Conservation (phyloP, 1,140 invertebrate genomes). For the Acyrthosiphon pisum region DNA sequence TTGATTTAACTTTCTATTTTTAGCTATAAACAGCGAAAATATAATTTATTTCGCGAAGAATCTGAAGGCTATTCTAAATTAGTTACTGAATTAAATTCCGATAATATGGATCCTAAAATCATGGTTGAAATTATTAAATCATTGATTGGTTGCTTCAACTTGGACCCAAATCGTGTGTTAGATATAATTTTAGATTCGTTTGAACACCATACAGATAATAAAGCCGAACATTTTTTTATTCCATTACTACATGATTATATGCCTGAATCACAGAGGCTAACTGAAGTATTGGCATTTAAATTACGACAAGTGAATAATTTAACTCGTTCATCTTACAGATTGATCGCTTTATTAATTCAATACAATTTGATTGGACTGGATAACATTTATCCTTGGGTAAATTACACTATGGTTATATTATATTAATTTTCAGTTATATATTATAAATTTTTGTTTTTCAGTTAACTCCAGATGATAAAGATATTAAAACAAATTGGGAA, state of each 20-base stretch:
- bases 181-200: conserved; percentile 97
- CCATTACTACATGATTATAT: conserved; percentile 85
- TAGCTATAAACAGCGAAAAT: conserved; percentile 99
- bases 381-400: conserved; percentile 91
- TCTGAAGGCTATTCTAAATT: conserved; percentile 99
- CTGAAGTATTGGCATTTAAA: conserved; percentile 95
- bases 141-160: conserved; percentile 97
- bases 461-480: conserved; percentile 83
- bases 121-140: conserved; percentile 85
- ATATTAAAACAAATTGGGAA: conserved; percentile 82
- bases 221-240: conserved; percentile 78
- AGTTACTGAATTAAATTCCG: conserved; percentile 89
- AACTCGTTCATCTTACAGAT: conserved; percentile 83
- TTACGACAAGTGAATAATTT: conserved; percentile 70
- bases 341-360: conserved; percentile 89
- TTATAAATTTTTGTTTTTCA: conserved; percentile 63
- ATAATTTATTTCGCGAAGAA: conserved; percentile 98
- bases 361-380: conserved; percentile 84
- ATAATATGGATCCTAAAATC: conserved; percentile 63
- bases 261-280: conserved; percentile 82
- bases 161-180: conserved; percentile 97
- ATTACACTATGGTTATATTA: conserved; percentile 60
- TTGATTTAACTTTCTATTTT: conserved; percentile 63
- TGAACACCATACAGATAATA: conserved; percentile 80
- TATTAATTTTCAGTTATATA: background rate